phyloP scores from a whole-genome alignment of 2,113 vertebrate genomes.

The Corapipo altera region DNA sequence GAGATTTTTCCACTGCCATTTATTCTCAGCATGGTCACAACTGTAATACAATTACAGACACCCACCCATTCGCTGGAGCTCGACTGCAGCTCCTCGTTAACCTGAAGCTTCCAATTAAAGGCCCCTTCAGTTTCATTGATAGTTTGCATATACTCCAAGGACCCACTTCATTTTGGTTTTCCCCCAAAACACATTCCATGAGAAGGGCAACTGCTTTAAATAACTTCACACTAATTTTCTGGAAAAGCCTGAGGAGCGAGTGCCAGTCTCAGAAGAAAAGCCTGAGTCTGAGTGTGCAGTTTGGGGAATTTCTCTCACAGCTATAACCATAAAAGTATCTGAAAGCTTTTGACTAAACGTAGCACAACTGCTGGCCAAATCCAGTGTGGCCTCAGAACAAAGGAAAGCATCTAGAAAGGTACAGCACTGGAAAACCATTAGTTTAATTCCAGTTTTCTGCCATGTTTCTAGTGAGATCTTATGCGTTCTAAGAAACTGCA shows the following conservation, averaged over 20 bases:
- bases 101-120: conserved; percentile 51
- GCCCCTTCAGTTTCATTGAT: conserved; percentile 48
- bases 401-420: not conserved
- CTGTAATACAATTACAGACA: conserved; percentile 40
- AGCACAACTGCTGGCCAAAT: not conserved
- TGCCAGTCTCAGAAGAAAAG: conserved; percentile 10
- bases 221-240: conserved; percentile 41
- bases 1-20: conserved; percentile 60
- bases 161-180: not conserved
- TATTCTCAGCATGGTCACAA: conserved; percentile 44
- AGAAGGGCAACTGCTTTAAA: conserved; percentile 48
- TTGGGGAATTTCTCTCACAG: conserved; percentile 8
- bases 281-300: not conserved
- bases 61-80: not conserved
- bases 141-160: conserved; percentile 22
- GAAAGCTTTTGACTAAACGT: not conserved
- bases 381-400: not conserved
- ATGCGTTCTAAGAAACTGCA: fast-evolving
- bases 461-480: not conserved
- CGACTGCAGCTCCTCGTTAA: conserved; percentile 39
- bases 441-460: not conserved
- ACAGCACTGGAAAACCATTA: not conserved
- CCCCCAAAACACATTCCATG: not conserved
- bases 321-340: not conserved
- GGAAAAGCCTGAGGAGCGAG: not conserved